These are phyloP conservation scores for Shinisaurus crocodilurus DNA, from an alignment of 2,113 vertebrate genomes.

Conservation along the genomic window DNA sequence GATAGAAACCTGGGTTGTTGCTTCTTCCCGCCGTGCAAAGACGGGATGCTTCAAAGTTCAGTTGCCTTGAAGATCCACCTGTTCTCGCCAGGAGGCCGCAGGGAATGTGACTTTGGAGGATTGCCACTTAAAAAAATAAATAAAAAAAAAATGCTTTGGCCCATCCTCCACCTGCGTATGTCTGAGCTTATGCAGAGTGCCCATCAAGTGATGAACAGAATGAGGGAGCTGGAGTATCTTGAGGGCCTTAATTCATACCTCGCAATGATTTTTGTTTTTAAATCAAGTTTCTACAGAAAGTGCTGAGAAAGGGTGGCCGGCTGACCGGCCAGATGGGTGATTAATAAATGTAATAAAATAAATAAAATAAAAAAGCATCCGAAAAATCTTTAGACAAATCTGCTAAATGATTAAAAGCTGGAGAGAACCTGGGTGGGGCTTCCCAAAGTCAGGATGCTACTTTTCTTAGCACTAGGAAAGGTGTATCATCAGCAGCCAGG, in stretches of 20 bases:
- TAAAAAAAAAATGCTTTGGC: neutral
- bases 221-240: neutral
- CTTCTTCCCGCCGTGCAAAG: neutral
- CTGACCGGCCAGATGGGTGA: too few species aligned
- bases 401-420: too few species aligned
- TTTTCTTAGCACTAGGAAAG: neutral
- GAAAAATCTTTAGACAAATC: neutral
- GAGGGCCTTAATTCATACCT: neutral
- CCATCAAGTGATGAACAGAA: neutral
- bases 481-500: too few species aligned
- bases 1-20: too few species aligned
- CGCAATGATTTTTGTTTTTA: neutral
- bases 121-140: too few species aligned
- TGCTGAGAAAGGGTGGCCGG: too few species aligned
- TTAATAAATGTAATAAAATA: too few species aligned
- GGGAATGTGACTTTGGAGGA: neutral
- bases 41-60: neutral
- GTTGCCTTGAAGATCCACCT: neutral
- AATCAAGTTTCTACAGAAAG: neutral
- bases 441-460: neutral
- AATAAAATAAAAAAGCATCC: too few species aligned
- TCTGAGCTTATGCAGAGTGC: neutral
- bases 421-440: neutral
- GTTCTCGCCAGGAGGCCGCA: too few species aligned
- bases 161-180: rapidly evolving